Evolutionary conservation across 1,140 invertebrate genomes (phyloP).

Genomic region (Drosophila orosa): DNA sequence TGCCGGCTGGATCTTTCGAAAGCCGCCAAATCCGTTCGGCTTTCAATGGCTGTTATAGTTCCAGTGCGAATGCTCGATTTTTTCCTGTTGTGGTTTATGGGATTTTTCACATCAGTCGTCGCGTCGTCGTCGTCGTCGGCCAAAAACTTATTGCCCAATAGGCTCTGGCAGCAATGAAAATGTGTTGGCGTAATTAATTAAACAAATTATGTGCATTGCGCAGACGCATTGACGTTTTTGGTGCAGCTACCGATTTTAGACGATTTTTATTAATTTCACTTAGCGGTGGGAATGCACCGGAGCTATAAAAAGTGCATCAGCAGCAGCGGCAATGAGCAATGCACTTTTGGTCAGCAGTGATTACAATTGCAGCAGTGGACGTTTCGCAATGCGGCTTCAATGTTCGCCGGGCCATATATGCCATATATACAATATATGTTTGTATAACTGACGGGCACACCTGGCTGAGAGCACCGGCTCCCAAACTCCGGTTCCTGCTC

Average conservation of each 20-base stretch:
- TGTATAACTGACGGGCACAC: constrained; percentile 66
- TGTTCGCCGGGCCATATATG: constrained; percentile 64
- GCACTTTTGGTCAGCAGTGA: constrained; percentile 72
- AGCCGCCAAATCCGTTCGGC: constrained; percentile 70
- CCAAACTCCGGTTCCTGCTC: constrained; percentile 14
- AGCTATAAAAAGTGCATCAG: constrained; percentile 62
- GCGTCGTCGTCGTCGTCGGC: constrained; percentile 17
- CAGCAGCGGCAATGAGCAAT: constrained; percentile 33
- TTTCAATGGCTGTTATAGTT: constrained; percentile 73
- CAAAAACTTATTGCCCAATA: constrained; percentile 56
- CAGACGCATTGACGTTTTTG: constrained; percentile 77
- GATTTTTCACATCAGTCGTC: constrained; percentile 67
- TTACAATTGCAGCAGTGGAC: constrained; percentile 68
- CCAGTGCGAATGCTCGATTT: constrained; percentile 28
- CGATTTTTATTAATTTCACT: constrained; percentile 80
- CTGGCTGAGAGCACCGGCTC: constrained; percentile 34
- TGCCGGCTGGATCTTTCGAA: constrained; percentile 62
- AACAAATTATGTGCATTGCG: constrained; percentile 82
- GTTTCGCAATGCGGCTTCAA: constrained; percentile 71
- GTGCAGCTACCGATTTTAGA: constrained; percentile 45
- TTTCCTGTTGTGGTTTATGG: constrained; percentile 52
- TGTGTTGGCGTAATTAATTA: constrained; percentile 81
- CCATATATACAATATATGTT: constrained; percentile 2
- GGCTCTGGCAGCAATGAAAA: constrained; percentile 56
- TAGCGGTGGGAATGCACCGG: constrained; percentile 71